These are phyloP conservation scores for Ichneumoninae sp. DNA, from an alignment of 2,888 invertebrate species.

Conservation along the genomic window DNA sequence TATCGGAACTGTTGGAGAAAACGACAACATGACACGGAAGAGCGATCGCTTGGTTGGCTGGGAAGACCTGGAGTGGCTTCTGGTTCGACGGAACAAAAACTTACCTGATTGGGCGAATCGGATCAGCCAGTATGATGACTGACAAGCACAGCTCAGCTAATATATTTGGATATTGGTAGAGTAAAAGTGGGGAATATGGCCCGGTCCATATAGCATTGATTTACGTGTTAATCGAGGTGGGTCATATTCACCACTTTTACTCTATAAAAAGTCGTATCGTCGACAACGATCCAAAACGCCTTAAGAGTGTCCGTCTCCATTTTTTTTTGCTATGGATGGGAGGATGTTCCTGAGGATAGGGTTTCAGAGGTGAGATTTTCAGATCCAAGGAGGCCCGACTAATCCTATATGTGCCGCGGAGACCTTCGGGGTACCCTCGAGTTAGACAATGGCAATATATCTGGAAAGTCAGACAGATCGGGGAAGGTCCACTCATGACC, in stretches of 20 bases:
- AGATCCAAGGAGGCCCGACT: neutral
- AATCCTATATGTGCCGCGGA: constrained; percentile 20
- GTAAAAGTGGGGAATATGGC: no score
- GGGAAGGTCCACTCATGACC: constrained; percentile 53
- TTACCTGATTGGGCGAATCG: neutral
- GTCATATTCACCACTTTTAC: no score
- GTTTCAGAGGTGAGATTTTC: constrained; percentile 23
- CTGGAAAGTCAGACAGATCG: constrained; percentile 60
- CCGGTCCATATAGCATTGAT: no score
- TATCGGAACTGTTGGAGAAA: neutral
- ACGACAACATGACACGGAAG: neutral
- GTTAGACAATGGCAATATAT: constrained; percentile 60
- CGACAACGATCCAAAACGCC: neutral
- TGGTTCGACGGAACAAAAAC: neutral
- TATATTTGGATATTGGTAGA: neutral
- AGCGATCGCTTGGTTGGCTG: neutral
- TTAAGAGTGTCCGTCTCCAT: neutral
- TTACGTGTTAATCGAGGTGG: no score
- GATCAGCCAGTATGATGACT: neutral
- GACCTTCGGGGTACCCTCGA: constrained; percentile 33
- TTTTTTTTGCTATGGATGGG: neutral
- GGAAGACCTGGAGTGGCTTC: neutral
- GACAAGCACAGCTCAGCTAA: neutral
- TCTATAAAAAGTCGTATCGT: neutral
- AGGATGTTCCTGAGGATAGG: neutral